These are phyloP conservation scores for Coenobita brevimanus DNA, from an alignment of 1,140 invertebrate species.

Conservation along the genomic window DNA sequence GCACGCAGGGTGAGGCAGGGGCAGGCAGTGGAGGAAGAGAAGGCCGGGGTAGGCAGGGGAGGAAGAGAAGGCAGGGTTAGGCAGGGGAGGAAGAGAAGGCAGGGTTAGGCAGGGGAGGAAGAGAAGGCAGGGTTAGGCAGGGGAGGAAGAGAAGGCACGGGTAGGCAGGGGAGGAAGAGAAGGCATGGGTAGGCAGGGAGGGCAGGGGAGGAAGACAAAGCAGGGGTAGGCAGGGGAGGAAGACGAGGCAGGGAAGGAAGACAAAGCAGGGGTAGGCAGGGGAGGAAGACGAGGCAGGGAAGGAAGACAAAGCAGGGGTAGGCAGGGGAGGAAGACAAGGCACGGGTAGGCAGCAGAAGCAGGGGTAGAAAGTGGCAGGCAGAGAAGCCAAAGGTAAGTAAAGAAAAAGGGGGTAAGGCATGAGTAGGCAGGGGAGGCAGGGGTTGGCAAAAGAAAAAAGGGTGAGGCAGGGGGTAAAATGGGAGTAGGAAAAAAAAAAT, in stretches of 20 bases:
- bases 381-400: constrained; percentile 3
- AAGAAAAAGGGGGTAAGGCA: not conserved
- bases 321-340: not conserved
- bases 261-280: not conserved
- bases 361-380: not conserved
- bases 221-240: not conserved
- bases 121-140: not conserved
- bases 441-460: too few species aligned
- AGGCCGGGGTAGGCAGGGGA: not conserved
- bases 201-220: not conserved
- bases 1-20: not conserved
- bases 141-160: not conserved
- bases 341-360: not conserved
- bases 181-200: not conserved
- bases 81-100: not conserved
- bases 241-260: not conserved
- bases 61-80: not conserved
- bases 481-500: not conserved
- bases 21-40: not conserved
- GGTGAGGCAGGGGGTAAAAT: too few species aligned
- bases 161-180: not conserved
- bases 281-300: not conserved
- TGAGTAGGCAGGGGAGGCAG: not conserved
- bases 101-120: not conserved
- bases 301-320: not conserved